Evolutionary conservation across 1,140 invertebrate species (phyloP), one percentile per base, ranked within the genome.

Genomic region (Aphis craccivora): DNA sequence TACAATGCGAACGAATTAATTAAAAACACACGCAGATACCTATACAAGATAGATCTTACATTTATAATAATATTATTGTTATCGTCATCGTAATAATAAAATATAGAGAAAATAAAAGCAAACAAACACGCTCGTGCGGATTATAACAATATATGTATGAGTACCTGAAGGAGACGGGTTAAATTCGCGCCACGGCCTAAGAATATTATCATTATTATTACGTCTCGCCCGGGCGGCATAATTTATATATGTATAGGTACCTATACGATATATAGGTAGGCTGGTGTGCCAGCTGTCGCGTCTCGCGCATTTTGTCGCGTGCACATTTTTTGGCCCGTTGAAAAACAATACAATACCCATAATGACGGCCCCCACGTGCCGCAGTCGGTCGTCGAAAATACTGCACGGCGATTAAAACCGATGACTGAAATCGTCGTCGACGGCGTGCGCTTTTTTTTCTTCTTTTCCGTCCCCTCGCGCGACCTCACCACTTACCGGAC

Each of bases 361-460:
- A 30, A 43, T 35, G 87, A 51, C 55, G 14, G 55, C 91, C 81
- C 91, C 81, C 91, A 86, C 91, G 91, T 92, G 91, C 48, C 55
- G 5, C 60, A 30, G 30, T 30, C 55, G 43, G 11, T 48, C 43
- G 90, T 84, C 35, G n/a, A 51, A 91, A 93, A 84, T n/a, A 76
- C 20, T 22, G 67, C 90, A 67, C 90, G 48, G n/a, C 91, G 91
- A 93, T 93, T 86, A 93, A 93, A 93, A 40, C 81, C 81, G 76
- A 93, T 86, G 81, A 93, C 91, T 86, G 43, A 45, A 40, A 51
- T 83, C 35, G 67, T 92, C 81, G 91, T 55, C 22, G n/a, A 86
- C 91, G 67, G 84, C 30, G 40, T 51, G 35, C 22, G 30, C 22
- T n/a, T 0, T 90, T 43, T 90, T 90, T n/a, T 51, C 43, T 84